Conservation (phyloP, 2,113 vertebrate species). For the Papio anubis region DNA sequence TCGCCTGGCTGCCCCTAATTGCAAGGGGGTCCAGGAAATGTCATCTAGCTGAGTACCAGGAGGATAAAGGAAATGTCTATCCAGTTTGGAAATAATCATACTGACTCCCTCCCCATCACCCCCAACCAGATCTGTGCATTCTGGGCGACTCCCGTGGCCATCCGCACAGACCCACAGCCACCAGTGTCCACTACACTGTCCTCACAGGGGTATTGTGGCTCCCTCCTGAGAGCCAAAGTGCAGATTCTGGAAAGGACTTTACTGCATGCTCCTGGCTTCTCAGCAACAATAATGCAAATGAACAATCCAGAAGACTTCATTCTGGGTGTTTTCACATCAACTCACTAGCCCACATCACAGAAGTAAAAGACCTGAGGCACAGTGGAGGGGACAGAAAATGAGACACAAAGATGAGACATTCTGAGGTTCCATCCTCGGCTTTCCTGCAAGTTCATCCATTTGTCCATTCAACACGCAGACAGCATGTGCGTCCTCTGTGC, state of each 20-base stretch:
- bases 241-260: not conserved
- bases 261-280: not conserved
- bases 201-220: accelerated
- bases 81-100: not conserved
- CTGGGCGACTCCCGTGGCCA: accelerated
- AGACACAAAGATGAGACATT: no score
- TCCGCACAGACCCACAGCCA: no score
- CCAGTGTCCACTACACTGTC: not conserved
- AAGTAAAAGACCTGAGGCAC: not conserved
- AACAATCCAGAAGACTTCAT: no score
- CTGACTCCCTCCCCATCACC: not conserved
- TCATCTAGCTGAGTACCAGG: not conserved
- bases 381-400: no score
- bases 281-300: not conserved
- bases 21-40: no score
- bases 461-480: accelerated
- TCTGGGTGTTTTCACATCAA: not conserved
- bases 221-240: not conserved
- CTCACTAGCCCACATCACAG: accelerated
- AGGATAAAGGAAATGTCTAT: no score
- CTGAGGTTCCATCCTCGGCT: accelerated
- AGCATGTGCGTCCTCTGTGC: accelerated
- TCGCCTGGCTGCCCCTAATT: not conserved
- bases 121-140: not conserved
- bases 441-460: not conserved